A percentile compares a stretch with the other conserved stretches of the same genome.
These are phyloP conservation scores for Hydropsyche betteni DNA, from an alignment of 2,888 invertebrate genomes.

Conservation along the genomic window DNA sequence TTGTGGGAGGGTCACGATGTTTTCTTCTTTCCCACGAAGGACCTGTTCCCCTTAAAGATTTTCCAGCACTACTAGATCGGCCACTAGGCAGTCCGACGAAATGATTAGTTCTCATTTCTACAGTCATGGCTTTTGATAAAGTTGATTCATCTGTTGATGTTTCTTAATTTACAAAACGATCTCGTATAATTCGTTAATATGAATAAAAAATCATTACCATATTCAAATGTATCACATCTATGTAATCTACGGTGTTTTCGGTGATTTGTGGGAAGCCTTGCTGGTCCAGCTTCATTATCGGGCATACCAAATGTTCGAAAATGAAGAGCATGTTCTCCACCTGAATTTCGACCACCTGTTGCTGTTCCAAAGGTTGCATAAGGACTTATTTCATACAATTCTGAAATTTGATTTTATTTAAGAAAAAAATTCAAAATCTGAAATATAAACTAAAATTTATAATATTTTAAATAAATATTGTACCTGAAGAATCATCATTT, in stretches of 20 bases:
- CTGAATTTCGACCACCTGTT: slow-evolving; percentile 60
- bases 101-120: slow-evolving; percentile 68
- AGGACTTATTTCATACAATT: slow-evolving; percentile 83
- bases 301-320: slow-evolving; percentile 81
- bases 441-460: neutral
- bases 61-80: slow-evolving; percentile 53
- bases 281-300: slow-evolving; percentile 61
- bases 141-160: slow-evolving; percentile 67
- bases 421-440: neutral
- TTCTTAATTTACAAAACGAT: neutral
- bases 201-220: slow-evolving; percentile 55
- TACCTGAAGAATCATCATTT: slow-evolving; percentile 66
- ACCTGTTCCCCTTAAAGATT: slow-evolving; percentile 53
- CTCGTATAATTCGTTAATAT: neutral
- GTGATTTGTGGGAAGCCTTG: slow-evolving; percentile 60
- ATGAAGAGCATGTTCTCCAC: slow-evolving; percentile 78
- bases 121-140: slow-evolving; percentile 72
- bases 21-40: slow-evolving; percentile 57
- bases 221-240: slow-evolving; percentile 64
- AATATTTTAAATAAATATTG: neutral
- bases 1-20: slow-evolving; percentile 56
- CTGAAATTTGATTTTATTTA: slow-evolving; percentile 56
- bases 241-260: slow-evolving; percentile 53
- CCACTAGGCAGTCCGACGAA: slow-evolving; percentile 55
- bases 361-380: slow-evolving; percentile 78